These are phyloP conservation scores for Spodoptera litura DNA, from an alignment of 1,140 invertebrate genomes.

Conservation along the genomic window DNA sequence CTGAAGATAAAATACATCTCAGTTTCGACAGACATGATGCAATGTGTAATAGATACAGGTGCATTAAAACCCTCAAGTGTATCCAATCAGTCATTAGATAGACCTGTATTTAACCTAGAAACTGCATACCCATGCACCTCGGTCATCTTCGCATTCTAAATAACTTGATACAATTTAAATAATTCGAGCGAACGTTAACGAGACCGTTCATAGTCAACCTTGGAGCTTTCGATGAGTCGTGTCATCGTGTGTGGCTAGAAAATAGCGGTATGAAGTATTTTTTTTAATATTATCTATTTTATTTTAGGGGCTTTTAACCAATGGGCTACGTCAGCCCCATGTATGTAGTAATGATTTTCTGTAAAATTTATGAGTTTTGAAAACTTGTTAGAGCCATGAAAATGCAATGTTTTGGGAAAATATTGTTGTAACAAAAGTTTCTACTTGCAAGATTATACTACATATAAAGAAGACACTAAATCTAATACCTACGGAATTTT, in stretches of 20 bases:
- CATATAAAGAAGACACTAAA: no score
- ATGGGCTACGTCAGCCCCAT: no score
- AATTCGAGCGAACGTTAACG: constrained; percentile 33
- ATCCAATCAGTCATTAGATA: constrained; percentile 24
- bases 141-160: constrained; percentile 44
- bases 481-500: no score
- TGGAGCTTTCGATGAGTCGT: constrained; percentile 67
- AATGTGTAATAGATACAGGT: not conserved
- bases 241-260: constrained; percentile 54
- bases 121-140: constrained; percentile 2
- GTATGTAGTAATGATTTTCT: not conserved
- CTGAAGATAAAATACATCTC: no score
- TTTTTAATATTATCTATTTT: no score
- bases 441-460: no score
- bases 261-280: constrained; percentile 22
- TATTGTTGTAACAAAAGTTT: no score
- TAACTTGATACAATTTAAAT: constrained; percentile 47
- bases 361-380: no score
- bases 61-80: constrained; percentile 21
- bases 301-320: no score
- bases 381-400: no score
- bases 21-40: no score
- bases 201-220: constrained; percentile 50
- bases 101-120: constrained; percentile 18
- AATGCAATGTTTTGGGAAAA: no score